These are phyloP conservation scores for Meles meles DNA, from an alignment of 2,113 vertebrate genomes.

Conservation along the genomic window DNA sequence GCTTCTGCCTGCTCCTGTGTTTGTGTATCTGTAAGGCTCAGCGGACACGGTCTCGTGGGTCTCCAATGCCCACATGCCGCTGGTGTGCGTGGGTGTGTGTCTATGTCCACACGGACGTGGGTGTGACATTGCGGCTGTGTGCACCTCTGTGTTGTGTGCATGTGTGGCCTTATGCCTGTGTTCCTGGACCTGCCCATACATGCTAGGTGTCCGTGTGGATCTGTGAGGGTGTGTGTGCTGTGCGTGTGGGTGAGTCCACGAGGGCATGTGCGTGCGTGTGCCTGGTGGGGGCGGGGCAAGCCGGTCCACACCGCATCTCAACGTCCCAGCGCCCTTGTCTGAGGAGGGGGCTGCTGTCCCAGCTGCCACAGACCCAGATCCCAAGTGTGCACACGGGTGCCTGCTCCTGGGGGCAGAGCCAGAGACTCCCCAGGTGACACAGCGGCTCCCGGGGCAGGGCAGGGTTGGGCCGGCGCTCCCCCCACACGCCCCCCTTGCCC, in stretches of 20 bases:
- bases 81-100: neutral
- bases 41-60: rapidly evolving
- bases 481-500: conserved; percentile 35
- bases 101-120: rapidly evolving
- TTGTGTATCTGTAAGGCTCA: neutral
- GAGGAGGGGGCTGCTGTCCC: neutral
- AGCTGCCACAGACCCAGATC: conserved; percentile 57
- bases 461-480: neutral
- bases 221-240: neutral
- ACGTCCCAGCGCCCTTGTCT: neutral
- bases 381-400: neutral
- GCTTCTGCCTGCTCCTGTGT: neutral
- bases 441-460: conserved; percentile 74
- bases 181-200: neutral
- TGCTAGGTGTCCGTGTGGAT: rapidly evolving
- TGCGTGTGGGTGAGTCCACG: neutral
- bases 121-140: rapidly evolving
- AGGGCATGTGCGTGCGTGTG: neutral
- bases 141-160: neutral
- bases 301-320: neutral
- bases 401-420: conserved; percentile 63
- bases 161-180: rapidly evolving
- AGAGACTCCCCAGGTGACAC: conserved; percentile 66
- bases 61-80: rapidly evolving
- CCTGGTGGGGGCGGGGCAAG: neutral